phyloP scores from a whole-genome alignment of 1,140 invertebrate species.

The Gryon sp. region DNA sequence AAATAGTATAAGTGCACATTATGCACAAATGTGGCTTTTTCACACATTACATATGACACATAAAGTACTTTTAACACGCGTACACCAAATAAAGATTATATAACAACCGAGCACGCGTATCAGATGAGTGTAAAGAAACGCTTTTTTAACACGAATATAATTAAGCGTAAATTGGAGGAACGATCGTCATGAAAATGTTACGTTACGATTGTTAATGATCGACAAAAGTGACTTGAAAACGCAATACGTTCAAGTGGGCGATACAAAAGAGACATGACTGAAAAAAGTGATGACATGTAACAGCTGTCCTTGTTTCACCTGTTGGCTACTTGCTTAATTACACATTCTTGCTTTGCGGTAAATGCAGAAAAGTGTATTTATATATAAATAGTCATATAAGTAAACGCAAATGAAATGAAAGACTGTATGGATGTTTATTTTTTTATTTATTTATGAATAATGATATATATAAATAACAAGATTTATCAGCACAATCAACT shows the following conservation, averaged over 20 bases:
- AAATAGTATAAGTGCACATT: background rate
- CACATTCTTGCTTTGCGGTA: no score
- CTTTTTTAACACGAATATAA: slow-evolving; percentile 48
- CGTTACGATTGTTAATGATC: slow-evolving; percentile 52
- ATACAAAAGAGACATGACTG: slow-evolving; percentile 41
- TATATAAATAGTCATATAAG: no score
- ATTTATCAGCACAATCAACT: slow-evolving; percentile 52
- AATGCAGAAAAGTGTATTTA: no score
- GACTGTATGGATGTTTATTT: no score
- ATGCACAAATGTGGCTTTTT: slow-evolving; percentile 21
- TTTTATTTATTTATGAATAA: slow-evolving; percentile 18
- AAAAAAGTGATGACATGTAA: slow-evolving; percentile 49
- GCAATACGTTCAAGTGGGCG: slow-evolving; percentile 40
- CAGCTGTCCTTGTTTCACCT: slow-evolving; percentile 61
- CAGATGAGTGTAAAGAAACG: slow-evolving; percentile 30
- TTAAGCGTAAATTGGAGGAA: slow-evolving; percentile 42
- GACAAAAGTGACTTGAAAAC: slow-evolving; percentile 62
- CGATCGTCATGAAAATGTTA: slow-evolving; percentile 38
- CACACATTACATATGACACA: slow-evolving; percentile 29
- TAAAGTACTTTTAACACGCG: slow-evolving; percentile 33
- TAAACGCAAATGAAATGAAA: slow-evolving; percentile 3
- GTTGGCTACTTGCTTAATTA: slow-evolving; percentile 36
- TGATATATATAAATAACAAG: slow-evolving; percentile 34
- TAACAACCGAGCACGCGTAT: slow-evolving; percentile 20
- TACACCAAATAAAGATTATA: slow-evolving; percentile 49